Evolutionary conservation across 1,140 invertebrate genomes (phyloP), one percentile per base, ranked within the genome.

Genomic region (Hypothenemus hampei): DNA sequence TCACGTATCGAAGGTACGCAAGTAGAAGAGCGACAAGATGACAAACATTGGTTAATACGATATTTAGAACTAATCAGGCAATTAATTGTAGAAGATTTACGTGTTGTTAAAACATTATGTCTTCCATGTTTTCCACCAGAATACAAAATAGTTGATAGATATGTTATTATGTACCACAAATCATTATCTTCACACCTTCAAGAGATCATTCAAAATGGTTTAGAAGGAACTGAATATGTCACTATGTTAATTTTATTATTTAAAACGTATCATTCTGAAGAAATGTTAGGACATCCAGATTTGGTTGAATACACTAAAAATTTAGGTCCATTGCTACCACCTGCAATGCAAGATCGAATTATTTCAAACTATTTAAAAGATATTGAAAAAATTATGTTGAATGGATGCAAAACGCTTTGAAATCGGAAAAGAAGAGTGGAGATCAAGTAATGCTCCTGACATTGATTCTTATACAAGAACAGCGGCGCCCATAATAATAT

Each of bases 201-300:
- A 74, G 92, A 96, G 63, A 81, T 96, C 23, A 90, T 96, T 18
- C 77, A 81, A 13, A 84, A 81, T 64, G 91, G 91, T 1, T 71
- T 98, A 21, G 89, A 98, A 75, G 94, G 93, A 22, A 97, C 97
- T 73, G 97, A 98, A 73, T 93, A 94, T 74, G 93, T 98, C 0
- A 92, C 94, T 0, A 72, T 98, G 16, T 73, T 99, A 3, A 87
- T 85, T 0, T 98, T 96, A 96, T 84, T 93, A 2, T 79, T 87
- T 31, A 92, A 91, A 65, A 91, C 89, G 0, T 94, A 94, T 67
- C 78, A 83, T 0, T 87, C 90, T 0, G 68, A 77, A 2, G 91
- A 97, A 63, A 70, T 98, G 41, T 87, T 98, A 82, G 80, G 81
- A 5, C 89, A 94, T 73, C 82, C 87, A 0, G 91, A 94, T 65